Percentiles rank a stretch among this genome's conserved stretches.
Conservation (phyloP, 2,113 vertebrate genomes). For the Phrynosoma blainvillii region DNA sequence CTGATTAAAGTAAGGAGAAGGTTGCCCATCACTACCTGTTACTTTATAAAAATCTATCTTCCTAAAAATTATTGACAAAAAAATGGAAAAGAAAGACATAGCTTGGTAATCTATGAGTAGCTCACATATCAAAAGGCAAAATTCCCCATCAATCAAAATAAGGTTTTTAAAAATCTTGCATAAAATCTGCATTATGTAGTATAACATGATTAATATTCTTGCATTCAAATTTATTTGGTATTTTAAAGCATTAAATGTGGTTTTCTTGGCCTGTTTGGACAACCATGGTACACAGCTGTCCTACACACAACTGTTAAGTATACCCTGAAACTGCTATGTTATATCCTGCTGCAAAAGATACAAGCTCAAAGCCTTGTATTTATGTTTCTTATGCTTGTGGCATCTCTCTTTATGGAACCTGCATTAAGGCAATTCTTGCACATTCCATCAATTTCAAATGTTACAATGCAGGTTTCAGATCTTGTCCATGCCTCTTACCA, state of each 20-base stretch:
- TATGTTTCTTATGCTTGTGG: not conserved
- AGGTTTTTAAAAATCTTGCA: not conserved
- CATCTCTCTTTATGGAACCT: not conserved
- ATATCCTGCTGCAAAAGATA: not conserved
- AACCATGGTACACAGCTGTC: not conserved
- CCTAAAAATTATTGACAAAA: not conserved
- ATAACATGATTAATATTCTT: not conserved
- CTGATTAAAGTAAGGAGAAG: not conserved
- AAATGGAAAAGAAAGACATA: not conserved
- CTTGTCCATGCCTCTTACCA: not conserved
- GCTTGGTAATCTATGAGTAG: not conserved
- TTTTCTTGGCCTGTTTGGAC: not conserved
- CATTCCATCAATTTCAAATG: conserved; percentile 12
- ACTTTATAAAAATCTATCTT: not conserved
- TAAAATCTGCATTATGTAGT: not conserved
- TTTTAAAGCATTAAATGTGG: not conserved
- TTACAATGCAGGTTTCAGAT: not conserved
- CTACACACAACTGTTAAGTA: not conserved
- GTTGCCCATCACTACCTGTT: not conserved
- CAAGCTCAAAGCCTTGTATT: not conserved
- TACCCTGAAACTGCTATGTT: not conserved
- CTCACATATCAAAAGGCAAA: not conserved
- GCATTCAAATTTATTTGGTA: not conserved
- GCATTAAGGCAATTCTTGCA: not conserved
- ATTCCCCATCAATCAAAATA: not conserved